Evolutionary conservation across 2,113 vertebrate species (phyloP).

Genomic region (Xiphorhynchus elegans): DNA sequence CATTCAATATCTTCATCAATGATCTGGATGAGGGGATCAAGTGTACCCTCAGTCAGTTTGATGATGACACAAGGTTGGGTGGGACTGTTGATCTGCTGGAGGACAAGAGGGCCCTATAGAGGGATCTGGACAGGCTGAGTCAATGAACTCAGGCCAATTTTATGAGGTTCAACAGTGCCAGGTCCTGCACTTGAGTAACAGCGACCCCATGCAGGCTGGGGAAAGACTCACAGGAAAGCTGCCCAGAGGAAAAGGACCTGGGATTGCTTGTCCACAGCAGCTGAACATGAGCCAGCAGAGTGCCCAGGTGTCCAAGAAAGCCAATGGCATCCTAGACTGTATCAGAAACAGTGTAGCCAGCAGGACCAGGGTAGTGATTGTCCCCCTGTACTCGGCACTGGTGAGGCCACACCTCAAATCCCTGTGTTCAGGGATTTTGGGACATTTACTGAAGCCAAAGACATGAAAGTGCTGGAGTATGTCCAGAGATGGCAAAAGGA

Average conservation of each 20-base stretch:
- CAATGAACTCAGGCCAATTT: neutral
- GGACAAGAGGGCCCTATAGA: neutral
- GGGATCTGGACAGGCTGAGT: neutral
- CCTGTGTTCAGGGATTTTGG: neutral
- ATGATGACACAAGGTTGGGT: neutral
- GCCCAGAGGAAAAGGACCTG: neutral
- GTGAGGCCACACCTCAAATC: accelerated
- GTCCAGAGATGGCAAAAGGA: neutral
- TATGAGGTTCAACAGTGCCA: neutral
- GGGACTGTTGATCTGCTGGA: neutral
- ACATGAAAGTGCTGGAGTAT: accelerated
- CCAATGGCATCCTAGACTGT: neutral
- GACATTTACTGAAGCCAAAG: too few relatives aligned
- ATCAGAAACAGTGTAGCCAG: neutral
- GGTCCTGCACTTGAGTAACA: neutral
- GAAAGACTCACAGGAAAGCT: neutral
- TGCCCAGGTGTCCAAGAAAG: neutral
- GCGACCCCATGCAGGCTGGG: too few relatives aligned
- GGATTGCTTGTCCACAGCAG: neutral
- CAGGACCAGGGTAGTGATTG: neutral
- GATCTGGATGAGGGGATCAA: neutral
- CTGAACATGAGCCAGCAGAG: neutral
- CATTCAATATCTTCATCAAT: neutral
- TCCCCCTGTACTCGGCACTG: too few relatives aligned
- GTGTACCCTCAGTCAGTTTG: neutral